Percentiles rank a stretch among this genome's conserved stretches.
These are phyloP conservation scores for Pocillopora grandis DNA, from an alignment of 92 coral and sea anemone genomes.

Conservation along the genomic window DNA sequence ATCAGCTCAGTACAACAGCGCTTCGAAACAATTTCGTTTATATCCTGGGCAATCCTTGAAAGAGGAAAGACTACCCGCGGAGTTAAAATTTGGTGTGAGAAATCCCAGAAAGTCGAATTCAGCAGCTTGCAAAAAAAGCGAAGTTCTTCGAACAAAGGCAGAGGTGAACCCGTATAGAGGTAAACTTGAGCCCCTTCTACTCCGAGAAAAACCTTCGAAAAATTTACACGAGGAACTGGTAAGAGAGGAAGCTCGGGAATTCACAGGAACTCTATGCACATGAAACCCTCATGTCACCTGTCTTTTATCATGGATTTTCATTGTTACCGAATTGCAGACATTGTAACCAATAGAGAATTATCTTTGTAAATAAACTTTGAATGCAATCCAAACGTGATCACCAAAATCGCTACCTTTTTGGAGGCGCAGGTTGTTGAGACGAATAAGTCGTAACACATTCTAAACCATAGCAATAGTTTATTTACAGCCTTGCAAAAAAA, in stretches of 20 bases:
- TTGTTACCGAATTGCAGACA: neutral
- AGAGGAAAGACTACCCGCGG: conserved; percentile 12
- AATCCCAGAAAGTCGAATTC: conserved; percentile 8
- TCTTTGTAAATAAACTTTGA: neutral
- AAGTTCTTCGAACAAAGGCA: neutral
- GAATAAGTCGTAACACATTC: too few species aligned
- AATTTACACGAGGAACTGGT: conserved; percentile 43
- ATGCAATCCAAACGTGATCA: too few species aligned
- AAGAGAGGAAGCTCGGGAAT: conserved; percentile 10
- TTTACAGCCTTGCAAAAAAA: too few species aligned
- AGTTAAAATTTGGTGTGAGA: conserved; percentile 39
- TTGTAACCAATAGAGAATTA: neutral
- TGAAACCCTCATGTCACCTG: conserved; percentile 9
- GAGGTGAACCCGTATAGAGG: conserved; percentile 1
- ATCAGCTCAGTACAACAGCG: neutral
- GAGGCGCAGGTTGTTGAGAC: too few species aligned
- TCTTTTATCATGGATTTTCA: neutral
- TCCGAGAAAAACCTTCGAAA: conserved; percentile 29
- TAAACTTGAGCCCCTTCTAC: conserved; percentile 34
- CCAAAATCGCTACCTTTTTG: too few species aligned
- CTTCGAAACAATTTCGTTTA: neutral
- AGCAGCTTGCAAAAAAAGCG: neutral
- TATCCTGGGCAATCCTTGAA: neutral
- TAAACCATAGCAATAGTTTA: too few species aligned
- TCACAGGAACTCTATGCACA: neutral